A percentile compares a stretch with the other conserved stretches of the same genome.
phyloP scores from a whole-genome alignment of 2,797 vertebrate genomes.

The Lagocephalus sceleratus region DNA sequence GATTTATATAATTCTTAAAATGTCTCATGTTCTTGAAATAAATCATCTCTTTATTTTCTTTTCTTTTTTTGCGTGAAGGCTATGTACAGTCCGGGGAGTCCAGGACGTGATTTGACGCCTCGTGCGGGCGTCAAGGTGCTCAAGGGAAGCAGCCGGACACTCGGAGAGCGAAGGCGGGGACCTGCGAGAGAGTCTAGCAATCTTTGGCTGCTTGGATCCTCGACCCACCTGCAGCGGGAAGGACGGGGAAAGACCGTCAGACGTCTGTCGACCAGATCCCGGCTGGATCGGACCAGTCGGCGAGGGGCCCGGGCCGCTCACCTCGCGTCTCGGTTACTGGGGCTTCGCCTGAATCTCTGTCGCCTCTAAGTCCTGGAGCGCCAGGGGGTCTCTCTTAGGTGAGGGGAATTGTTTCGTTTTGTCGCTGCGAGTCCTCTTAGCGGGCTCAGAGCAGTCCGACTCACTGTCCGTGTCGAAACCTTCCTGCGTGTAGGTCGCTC shows the following conservation, averaged over 20 bases:
- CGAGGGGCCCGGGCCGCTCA: slow-evolving; percentile 31
- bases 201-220: slow-evolving; percentile 78
- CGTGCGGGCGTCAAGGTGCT: slow-evolving; percentile 41
- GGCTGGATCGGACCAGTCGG: too few relatives aligned
- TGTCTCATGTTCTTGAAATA: slow-evolving; percentile 70
- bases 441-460: slow-evolving; percentile 77
- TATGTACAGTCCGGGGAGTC: slow-evolving; percentile 75
- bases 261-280: background rate
- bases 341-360: slow-evolving; percentile 61
- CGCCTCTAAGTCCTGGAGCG: slow-evolving; percentile 82
- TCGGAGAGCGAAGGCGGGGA: slow-evolving; percentile 19
- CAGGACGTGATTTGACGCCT: slow-evolving; percentile 33
- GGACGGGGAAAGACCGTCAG: slow-evolving; percentile 36
- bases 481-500: slow-evolving; percentile 84
- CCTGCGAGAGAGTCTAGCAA: slow-evolving; percentile 66
- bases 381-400: slow-evolving; percentile 72
- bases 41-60: slow-evolving; percentile 73
- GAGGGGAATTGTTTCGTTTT: slow-evolving; percentile 62
- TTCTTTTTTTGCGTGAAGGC: slow-evolving; percentile 63
- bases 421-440: slow-evolving; percentile 65
- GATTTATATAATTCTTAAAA: slow-evolving; percentile 79
- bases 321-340: slow-evolving; percentile 70
- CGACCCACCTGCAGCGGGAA: slow-evolving; percentile 68
- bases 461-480: slow-evolving; percentile 79
- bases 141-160: slow-evolving; percentile 53